Evolutionary conservation across 2,113 vertebrate genomes (phyloP), one percentile per base, ranked within the genome.

Genomic region (Zosterops japonicus): DNA sequence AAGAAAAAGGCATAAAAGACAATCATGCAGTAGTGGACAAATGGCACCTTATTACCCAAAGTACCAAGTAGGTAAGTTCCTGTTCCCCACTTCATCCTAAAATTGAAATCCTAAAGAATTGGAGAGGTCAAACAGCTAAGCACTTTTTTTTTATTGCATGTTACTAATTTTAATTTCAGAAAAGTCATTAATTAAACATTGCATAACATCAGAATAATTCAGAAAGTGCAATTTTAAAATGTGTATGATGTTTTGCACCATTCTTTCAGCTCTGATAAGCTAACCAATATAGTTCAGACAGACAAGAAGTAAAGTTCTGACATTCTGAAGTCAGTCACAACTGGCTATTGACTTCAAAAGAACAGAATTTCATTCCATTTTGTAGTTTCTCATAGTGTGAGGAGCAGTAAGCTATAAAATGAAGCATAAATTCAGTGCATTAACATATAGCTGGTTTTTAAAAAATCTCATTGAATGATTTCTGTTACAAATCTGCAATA

Each of bases 51-150:
- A 97, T 96, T 99, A 98, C 98, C 97, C 98, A 94, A 99, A 99
- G 98, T 98, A 98, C 97, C 98, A 99, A 85, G 96, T 99, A 90
- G 99, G 99, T 99, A 99, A 99, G 98, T 98, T 98, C 88, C 93
- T 96, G 91, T 97, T 94, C 96, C 85, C 96, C 92, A 65, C 96
- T 95, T 97, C 94, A 97, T 95, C 96, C 92, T 97, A 95, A 97
- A 95, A 93, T 94, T 77, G 19, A 92, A 82, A 18, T 79, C 81
- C 84, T 93, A 78, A 92, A 47, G 52, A 90, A 79, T 52, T 65
- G 39, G 56, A 80, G 79, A 83, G 83, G 63, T 69, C 63, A 59
- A 91, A 72, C 68, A 80, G 47, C 78, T 74, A 76, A 87, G 77
- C 78, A 69, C 71, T 76, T 33, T 29, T 67, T 36, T 77, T 68